A percentile compares a stretch with the other conserved stretches of the same genome.
phyloP scores from a whole-genome alignment of 2,113 vertebrate genomes.

The Corynorhinus townsendii region DNA sequence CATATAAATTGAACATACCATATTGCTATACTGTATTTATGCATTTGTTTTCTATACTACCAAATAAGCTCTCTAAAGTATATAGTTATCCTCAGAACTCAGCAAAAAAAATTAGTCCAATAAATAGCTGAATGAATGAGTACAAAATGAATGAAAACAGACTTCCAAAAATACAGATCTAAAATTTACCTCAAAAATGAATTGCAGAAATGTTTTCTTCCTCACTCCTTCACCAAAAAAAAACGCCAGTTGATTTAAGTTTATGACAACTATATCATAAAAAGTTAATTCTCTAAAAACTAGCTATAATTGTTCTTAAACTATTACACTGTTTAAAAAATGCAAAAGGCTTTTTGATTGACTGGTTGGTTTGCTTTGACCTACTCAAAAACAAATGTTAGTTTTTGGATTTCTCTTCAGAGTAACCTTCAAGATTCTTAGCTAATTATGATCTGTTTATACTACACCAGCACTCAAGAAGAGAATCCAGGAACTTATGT shows the following conservation, averaged over 20 bases:
- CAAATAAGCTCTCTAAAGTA: not conserved
- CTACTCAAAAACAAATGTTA: not conserved
- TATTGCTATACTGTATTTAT: not conserved
- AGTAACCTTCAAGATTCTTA: not conserved
- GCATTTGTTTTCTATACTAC: not conserved
- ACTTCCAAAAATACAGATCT: not conserved
- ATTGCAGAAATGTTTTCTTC: not conserved
- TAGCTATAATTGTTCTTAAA: not conserved
- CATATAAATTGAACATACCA: not conserved
- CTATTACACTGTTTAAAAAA: not conserved
- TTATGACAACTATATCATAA: not conserved
- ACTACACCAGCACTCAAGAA: not conserved
- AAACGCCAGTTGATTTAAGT: not conserved
- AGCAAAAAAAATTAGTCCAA: not conserved
- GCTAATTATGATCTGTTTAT: not conserved
- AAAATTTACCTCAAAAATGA: not conserved
- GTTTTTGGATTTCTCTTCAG: not conserved
- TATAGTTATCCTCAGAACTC: not conserved
- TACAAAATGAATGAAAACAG: not conserved
- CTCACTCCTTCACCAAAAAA: not conserved
- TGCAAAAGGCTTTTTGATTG: not conserved
- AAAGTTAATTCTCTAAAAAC: not conserved
- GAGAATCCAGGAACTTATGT: not conserved
- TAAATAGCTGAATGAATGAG: not conserved
- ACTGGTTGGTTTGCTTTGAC: not conserved